Base-by-base conservation (phyloP, 2,113 vertebrate genomes). In the Nansenia antarctica region DNA sequence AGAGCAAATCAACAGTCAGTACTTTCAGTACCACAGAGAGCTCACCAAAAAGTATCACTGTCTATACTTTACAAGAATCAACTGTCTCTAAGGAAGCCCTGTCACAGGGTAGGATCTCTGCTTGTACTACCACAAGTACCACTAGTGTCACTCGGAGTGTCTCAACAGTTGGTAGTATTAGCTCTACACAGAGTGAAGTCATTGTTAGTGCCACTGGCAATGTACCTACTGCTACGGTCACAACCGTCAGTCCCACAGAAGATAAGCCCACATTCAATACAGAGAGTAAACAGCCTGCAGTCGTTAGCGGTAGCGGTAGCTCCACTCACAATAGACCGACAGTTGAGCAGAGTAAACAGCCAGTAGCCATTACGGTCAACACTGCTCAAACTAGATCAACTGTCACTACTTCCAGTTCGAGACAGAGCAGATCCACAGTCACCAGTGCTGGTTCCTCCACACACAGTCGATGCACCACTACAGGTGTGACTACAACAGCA, bases 361-460 rank as follows among this genome's bases (percentile, higher is more conserved):
- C 71, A 26, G 66, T 32, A 22, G 29, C 35, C 12, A 65, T 24
- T 60, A 53, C 53, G 53, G 37, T 59, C 69, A 32, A 22, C 76
- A 74, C 75, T 29, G 30, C 67, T 32, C 83, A 80, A 68, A 81
- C 39, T n/a, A 80, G 72, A 54, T 74, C 77, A 11, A 47, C 71
- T 37, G 26, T 65, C 24, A 22, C 62, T 18, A 12, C 49, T 37
- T 45, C 69, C 12, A 55, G 71, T 73, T 78, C 79, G 26, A 71
- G 65, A 77, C 75, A 68, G n/a, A 86, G 24, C 59, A 74, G n/a
- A 70, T 35, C 70, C n/a, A 11, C 29, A 18, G 72, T 72, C n/a
- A 71, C 26, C 22, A 73, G 69, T 72, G 52, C 37, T 20, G 66
- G 27, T 57, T 68, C 62, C 42, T 68, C 62, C 42, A 32, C 35